A percentile compares a stretch with the other conserved stretches of the same genome.
These are phyloP conservation scores for Brachionus rotundiformis DNA, from an alignment of 1,140 invertebrate genomes.

Conservation along the genomic window DNA sequence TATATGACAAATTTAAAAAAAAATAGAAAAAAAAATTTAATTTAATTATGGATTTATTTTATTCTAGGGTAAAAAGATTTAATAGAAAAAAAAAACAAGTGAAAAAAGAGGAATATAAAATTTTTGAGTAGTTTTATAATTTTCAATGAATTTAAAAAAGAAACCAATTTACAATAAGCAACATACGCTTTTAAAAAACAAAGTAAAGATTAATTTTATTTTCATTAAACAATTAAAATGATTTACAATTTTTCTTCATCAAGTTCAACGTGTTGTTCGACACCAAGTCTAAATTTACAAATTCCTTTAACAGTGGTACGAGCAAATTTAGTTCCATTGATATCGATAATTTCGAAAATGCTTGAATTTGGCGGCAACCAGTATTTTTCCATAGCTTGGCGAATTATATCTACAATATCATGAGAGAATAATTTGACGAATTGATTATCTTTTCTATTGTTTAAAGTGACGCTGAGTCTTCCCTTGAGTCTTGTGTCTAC, in stretches of 20 bases:
- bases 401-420: conserved; percentile 50
- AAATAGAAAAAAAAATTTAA: too few species aligned
- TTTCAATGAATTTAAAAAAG: too few species aligned
- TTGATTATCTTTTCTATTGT: conserved; percentile 37
- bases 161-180: too few species aligned
- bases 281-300: conserved; percentile 41
- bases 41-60: too few species aligned
- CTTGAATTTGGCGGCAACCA: conserved; percentile 23
- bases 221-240: not conserved
- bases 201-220: not conserved
- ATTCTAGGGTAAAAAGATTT: not conserved
- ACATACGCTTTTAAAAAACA: not conserved
- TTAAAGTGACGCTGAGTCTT: conserved; percentile 1
- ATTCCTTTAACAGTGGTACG: conserved; percentile 20
- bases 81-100: not conserved
- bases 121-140: too few species aligned
- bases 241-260: conserved; percentile 27
- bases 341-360: conserved; percentile 11
- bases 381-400: conserved; percentile 32
- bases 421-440: conserved; percentile 46
- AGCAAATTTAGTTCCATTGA: conserved; percentile 3
- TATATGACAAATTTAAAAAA: too few species aligned
- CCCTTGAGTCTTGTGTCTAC: conserved; percentile 28
- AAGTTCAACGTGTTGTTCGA: conserved; percentile 46
- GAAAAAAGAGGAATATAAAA: too few species aligned